These are phyloP conservation scores for Seriola aureovittata DNA, from an alignment of 2,113 vertebrate genomes.

Conservation along the genomic window DNA sequence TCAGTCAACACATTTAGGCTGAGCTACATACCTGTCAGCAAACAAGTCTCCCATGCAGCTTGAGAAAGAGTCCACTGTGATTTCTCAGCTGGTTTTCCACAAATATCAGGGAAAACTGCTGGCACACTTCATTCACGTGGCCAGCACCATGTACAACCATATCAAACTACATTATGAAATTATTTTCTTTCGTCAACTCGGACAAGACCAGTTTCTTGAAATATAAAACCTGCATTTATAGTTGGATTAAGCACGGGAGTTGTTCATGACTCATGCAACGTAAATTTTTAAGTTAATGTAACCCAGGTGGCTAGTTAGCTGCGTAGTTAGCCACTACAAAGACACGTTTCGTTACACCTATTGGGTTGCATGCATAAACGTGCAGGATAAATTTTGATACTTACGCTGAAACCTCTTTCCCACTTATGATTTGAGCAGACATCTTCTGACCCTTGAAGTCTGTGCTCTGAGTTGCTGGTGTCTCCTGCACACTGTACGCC, in stretches of 20 bases:
- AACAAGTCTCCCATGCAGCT: not conserved
- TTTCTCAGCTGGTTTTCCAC: not conserved
- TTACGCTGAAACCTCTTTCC: conserved; percentile 86
- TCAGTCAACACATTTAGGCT: not conserved
- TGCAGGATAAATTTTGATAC: conserved; percentile 28
- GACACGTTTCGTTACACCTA: not conserved
- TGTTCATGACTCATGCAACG: too few relatives aligned
- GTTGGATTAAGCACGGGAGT: not conserved
- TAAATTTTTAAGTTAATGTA: not conserved
- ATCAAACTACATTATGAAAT: not conserved
- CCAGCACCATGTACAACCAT: not conserved
- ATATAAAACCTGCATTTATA: not conserved
- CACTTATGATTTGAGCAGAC: conserved; percentile 84
- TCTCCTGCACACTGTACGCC: not conserved
- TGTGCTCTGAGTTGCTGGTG: not conserved
- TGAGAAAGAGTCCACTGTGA: not conserved
- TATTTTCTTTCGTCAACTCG: not conserved
- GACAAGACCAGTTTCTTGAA: not conserved
- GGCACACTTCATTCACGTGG: conserved; percentile 50
- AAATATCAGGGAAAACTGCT: not conserved
- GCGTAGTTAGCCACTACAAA: conserved; percentile 36
- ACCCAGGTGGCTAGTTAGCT: conserved; percentile 26
- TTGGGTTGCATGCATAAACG: not conserved
- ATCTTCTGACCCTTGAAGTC: conserved; percentile 58
- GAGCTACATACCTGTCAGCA: not conserved